phyloP scores from a whole-genome alignment of 1,140 invertebrate species.

The Wasmannia auropunctata region DNA sequence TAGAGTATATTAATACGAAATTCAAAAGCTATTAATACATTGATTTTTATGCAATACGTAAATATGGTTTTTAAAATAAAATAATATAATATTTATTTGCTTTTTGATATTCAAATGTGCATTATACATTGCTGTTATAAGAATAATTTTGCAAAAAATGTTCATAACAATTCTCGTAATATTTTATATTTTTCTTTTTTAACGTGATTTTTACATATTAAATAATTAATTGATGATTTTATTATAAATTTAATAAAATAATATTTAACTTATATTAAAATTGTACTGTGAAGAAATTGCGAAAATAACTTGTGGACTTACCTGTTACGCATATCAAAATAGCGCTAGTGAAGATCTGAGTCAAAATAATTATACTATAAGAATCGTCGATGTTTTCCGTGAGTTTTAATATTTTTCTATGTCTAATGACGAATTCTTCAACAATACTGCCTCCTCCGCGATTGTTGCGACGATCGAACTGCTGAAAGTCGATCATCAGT shows the following conservation, averaged over 20 bases:
- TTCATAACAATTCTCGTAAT: neutral
- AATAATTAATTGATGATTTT: neutral
- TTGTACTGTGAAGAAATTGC: neutral
- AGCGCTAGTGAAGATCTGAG: slow-evolving; percentile 23
- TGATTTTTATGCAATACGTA: neutral
- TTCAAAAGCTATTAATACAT: too few relatives aligned
- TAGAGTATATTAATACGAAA: neutral
- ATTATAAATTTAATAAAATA: neutral
- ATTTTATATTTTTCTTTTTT: neutral
- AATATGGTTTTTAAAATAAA: neutral
- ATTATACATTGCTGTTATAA: neutral
- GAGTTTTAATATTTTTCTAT: slow-evolving; percentile 22
- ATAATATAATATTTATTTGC: neutral
- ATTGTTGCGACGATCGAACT: neutral
- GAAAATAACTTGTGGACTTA: neutral
- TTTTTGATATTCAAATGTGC: neutral
- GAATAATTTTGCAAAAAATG: neutral
- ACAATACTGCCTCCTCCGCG: neutral
- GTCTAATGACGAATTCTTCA: neutral
- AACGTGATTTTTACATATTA: neutral
- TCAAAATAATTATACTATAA: slow-evolving; percentile 38
- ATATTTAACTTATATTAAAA: too few relatives aligned
- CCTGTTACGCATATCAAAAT: slow-evolving; percentile 50
- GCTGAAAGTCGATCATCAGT: slow-evolving; percentile 15
- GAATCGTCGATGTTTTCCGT: slow-evolving; percentile 22